Base-by-base conservation (phyloP, 2,797 vertebrate species). In the Poecilia velifera region DNA sequence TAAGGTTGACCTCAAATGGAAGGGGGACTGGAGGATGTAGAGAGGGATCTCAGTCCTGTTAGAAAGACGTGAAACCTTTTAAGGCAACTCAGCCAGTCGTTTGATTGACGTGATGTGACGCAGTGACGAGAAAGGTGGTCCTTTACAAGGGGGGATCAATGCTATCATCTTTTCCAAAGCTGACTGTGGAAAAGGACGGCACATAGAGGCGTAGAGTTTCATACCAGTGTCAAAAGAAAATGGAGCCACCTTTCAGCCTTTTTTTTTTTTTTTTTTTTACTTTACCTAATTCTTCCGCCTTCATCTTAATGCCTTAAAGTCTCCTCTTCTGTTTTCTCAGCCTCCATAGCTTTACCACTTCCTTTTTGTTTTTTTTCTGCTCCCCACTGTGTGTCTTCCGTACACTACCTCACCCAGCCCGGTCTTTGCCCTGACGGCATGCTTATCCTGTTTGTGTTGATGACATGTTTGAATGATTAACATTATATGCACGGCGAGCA, bases 131-230 rank as follows among this genome's bases (percentile, higher is more conserved):
- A 91, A 93, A 92, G 87, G 86, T 43, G 68, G 73, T 76, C 86
- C 91, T 90, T 94, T 88, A 93, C 93, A 87, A 93, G 92, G 72
- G 94, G 94, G 91, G 93, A 95, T 94, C 94, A 91, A 93, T 93
- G 92, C 82, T 93, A 93, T 95, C 93, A 80, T 92, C 88, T 95
- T 94, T 83, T 91, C 88, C 77, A 47, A 85, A 80, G 86, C 82
- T 89, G 90, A 85, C 83, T 86, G 85, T 79, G 81, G 90, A 81
- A 74, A 71, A 78, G 72, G 76, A 57, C 13, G 82, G 84, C 64
- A 74, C 73, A 77, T 46, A 83, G 86, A 43, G 89, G 91, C 74
- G 8, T 95, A 85, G 83, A 89, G 91, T 95, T 95, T 92, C 94
- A 84, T 71, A 64, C 82, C 78, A 89, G 90, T 72, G 86, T 86